These are phyloP conservation scores for Sardinella longiceps DNA, from an alignment of 2,797 vertebrate species.

Conservation along the genomic window DNA sequence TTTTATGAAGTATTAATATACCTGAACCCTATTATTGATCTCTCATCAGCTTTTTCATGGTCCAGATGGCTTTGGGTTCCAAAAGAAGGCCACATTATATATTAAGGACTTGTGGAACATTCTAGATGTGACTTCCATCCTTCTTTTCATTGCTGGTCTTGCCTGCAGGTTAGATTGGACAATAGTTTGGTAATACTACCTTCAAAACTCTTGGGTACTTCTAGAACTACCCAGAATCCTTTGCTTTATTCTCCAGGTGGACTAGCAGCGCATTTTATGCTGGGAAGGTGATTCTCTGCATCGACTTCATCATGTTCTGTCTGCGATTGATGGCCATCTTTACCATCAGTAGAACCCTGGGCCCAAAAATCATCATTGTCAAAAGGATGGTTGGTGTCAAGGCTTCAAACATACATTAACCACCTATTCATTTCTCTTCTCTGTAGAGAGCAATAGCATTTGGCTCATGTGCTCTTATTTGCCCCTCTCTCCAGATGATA, in stretches of 20 bases:
- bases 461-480: slow-evolving; percentile 9
- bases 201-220: slow-evolving; percentile 5
- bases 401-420: background rate
- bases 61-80: slow-evolving; percentile 80
- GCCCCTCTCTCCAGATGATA: too few relatives aligned
- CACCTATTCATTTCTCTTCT: background rate
- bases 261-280: too few relatives aligned
- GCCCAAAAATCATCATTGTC: slow-evolving; percentile 98
- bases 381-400: slow-evolving; percentile 84
- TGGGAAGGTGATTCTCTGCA: slow-evolving; percentile 88
- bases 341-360: too few relatives aligned
- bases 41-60: slow-evolving; percentile 80
- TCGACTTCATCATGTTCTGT: slow-evolving; percentile 94
- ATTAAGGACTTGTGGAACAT: too few relatives aligned
- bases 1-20: background rate
- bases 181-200: background rate
- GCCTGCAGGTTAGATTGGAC: slow-evolving; percentile 78
- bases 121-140: too few relatives aligned
- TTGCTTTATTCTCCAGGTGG: slow-evolving; percentile 26
- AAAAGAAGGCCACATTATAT: slow-evolving; percentile 82
- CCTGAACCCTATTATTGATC: slow-evolving; percentile 25
- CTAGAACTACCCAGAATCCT: background rate
- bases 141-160: too few relatives aligned
- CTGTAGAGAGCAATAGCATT: background rate
- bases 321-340: slow-evolving; percentile 97